Evolutionary conservation across 2,113 vertebrate genomes (phyloP), one percentile per base, ranked within the genome.

Genomic region (Catharus bicknelli): DNA sequence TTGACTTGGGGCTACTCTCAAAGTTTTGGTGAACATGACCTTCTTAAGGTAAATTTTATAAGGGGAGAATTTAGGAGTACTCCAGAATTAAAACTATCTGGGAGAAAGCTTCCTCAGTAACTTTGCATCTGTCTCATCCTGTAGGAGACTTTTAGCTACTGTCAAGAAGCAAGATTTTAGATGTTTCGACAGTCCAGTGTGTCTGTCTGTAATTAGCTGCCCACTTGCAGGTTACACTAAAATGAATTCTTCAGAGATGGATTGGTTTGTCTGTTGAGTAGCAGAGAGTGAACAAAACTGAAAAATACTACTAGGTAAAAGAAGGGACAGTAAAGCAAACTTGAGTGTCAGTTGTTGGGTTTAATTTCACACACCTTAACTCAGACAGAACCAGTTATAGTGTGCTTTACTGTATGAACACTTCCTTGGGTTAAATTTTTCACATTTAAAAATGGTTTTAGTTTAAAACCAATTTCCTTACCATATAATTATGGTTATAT

Each of bases 41-140:
- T 99, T 15, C 95, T 99, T 55, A 99, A 99, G 99, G 99, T 99
- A 96, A 26, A 16, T 34, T 62, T 36, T 11, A 2, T 48, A 47
- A 36, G 20, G 20, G 27, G 27, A 40, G 23, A 54, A 27, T 58
- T 13, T 67, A 34, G 34, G 23, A 51, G 15, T 84, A 1, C 19
- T 59, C 50, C 3, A 86, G 40, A 38, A 15, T 34, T 2, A 51
- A 55, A 72, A 45, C 55, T 27, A 3, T 18, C 9, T 55, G 34
- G 9, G 50, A 83, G 18, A 63, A 75, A 79, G 7, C 45, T 79
- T 47, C 8, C 27, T 81, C 6, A 53, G n/a, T 92, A 59, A 67
- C 21, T 79, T 67, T 16, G 22, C 5, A 11, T 76, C 43, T 68
- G 6, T 47, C 20, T 72, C 55, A 42, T 47, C 12, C 29, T 77